phyloP scores from a whole-genome alignment of 1,140 invertebrate species.

The Proctacanthus coquilletti region DNA sequence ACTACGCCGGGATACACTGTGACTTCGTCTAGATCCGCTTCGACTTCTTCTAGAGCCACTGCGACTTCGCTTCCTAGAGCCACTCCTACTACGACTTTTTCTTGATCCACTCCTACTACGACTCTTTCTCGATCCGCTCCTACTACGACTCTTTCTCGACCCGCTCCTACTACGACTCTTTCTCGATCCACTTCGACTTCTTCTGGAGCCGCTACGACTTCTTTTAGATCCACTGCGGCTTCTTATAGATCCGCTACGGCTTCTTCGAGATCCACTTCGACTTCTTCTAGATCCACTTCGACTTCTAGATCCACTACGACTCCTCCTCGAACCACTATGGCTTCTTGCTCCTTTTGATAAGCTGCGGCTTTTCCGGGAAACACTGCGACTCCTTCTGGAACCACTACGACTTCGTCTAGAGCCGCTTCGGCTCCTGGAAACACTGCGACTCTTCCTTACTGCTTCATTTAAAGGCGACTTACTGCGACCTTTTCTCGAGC shows the following conservation, averaged over 20 bases:
- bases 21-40: constrained; percentile 20
- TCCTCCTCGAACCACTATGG: constrained; percentile 12
- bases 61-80: constrained; percentile 19
- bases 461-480: background rate
- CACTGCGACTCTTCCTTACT: constrained; percentile 11
- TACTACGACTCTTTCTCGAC: constrained; percentile 5
- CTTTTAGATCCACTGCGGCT: constrained; percentile 23
- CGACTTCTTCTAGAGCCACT: constrained; percentile 21
- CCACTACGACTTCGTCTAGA: constrained; percentile 24
- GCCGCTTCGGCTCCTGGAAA: constrained; percentile 20
- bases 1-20: constrained; percentile 25
- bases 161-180: constrained; percentile 13
- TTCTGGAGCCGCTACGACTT: constrained; percentile 20
- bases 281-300: constrained; percentile 4
- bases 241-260: constrained; percentile 15
- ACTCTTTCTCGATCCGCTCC: constrained; percentile 11
- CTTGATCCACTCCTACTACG: constrained; percentile 21
- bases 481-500: background rate
- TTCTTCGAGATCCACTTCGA: constrained; percentile 10
- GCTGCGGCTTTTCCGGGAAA: constrained; percentile 26
- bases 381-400: constrained; percentile 26
- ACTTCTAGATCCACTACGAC: constrained; percentile 12
- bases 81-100: constrained; percentile 10
- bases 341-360: constrained; percentile 12
- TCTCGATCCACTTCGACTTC: constrained; percentile 2